A percentile compares a stretch with the other conserved stretches of the same genome.
Conservation (phyloP, 2,113 vertebrate genomes). For the Lanius collurio region DNA sequence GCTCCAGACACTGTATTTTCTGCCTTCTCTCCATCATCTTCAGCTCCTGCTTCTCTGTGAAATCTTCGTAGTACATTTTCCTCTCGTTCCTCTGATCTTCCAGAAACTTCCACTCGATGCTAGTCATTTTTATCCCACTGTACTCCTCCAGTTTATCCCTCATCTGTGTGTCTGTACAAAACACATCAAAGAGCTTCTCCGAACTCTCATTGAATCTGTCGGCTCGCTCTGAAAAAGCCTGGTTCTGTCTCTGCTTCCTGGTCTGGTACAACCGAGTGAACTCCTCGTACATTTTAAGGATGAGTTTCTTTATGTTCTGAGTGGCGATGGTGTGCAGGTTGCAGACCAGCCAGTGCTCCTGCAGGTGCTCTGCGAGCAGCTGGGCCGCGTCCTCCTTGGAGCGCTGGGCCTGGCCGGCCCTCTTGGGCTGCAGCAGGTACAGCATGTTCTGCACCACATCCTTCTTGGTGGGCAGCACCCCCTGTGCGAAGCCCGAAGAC, state of each 20-base stretch:
- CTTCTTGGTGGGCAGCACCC: conserved; percentile 64
- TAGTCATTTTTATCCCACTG: conserved; percentile 69
- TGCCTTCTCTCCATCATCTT: conserved; percentile 65
- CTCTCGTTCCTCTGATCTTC: conserved; percentile 66
- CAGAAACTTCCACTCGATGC: conserved; percentile 64
- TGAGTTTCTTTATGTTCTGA: conserved; percentile 65
- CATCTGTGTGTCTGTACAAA: conserved; percentile 29
- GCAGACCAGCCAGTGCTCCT: conserved; percentile 68
- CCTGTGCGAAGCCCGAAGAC: conserved; percentile 53
- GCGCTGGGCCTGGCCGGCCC: conserved; percentile 66
- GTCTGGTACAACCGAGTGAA: conserved; percentile 68
- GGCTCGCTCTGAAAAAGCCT: conserved; percentile 44
- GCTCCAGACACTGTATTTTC: conserved; percentile 64
- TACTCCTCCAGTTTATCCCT: conserved; percentile 67
- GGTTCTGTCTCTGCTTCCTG: conserved; percentile 68
- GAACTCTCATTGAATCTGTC: conserved; percentile 66
- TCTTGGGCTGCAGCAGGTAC: conserved; percentile 65
- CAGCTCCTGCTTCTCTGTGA: conserved; percentile 61
- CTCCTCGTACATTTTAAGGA: conserved; percentile 68
- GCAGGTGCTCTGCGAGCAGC: conserved; percentile 62
- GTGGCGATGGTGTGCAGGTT: conserved; percentile 65
- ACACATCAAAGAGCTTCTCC: conserved; percentile 64
- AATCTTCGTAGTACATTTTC: conserved; percentile 68
- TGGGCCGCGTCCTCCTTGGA: conserved; percentile 66
- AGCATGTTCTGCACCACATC: conserved; percentile 72